These are phyloP conservation scores for Nannoperca australis DNA, from an alignment of 2,797 vertebrate genomes.

Conservation along the genomic window DNA sequence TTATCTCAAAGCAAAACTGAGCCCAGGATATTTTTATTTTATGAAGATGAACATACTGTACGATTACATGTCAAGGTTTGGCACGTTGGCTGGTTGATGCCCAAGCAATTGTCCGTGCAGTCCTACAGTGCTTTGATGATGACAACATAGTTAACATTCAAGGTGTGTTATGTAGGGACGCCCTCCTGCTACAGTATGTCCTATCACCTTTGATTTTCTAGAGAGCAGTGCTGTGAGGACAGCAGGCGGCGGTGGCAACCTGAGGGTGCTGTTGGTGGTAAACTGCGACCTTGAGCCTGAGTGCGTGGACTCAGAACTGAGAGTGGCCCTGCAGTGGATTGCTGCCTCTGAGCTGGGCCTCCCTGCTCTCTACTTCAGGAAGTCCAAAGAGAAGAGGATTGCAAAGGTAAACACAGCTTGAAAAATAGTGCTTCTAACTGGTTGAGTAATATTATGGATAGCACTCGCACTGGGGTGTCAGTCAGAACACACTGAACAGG, in stretches of 20 bases:
- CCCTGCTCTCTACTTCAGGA: slow-evolving; percentile 92
- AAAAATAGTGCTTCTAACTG: too few relatives aligned
- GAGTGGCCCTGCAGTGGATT: slow-evolving; percentile 95
- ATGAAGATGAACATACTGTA: background rate
- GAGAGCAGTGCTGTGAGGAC: slow-evolving; percentile 83
- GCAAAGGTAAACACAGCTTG: slow-evolving; percentile 87
- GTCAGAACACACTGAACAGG: too few relatives aligned
- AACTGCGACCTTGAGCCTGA: slow-evolving; percentile 94
- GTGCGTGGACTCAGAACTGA: slow-evolving; percentile 89
- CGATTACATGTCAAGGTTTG: background rate
- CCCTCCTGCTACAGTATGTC: background rate
- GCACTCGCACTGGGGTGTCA: too few relatives aligned
- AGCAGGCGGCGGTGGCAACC: slow-evolving; percentile 77
- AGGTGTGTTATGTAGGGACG: background rate
- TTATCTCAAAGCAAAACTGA: slow-evolving; percentile 23
- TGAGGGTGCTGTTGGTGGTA: slow-evolving; percentile 90
- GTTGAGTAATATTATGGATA: too few relatives aligned
- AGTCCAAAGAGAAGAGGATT: slow-evolving; percentile 90
- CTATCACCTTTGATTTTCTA: slow-evolving; percentile 66
- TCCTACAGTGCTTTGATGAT: slow-evolving; percentile 4
- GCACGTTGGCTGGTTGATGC: background rate
- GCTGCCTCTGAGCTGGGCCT: slow-evolving; percentile 96
- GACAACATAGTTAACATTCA: background rate
- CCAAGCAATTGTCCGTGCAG: background rate
- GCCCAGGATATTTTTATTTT: slow-evolving; percentile 14